Evolutionary conservation across 2,113 vertebrate species (phyloP), one percentile per base, ranked within the genome.

Genomic region (Sclerurus mexicanus): DNA sequence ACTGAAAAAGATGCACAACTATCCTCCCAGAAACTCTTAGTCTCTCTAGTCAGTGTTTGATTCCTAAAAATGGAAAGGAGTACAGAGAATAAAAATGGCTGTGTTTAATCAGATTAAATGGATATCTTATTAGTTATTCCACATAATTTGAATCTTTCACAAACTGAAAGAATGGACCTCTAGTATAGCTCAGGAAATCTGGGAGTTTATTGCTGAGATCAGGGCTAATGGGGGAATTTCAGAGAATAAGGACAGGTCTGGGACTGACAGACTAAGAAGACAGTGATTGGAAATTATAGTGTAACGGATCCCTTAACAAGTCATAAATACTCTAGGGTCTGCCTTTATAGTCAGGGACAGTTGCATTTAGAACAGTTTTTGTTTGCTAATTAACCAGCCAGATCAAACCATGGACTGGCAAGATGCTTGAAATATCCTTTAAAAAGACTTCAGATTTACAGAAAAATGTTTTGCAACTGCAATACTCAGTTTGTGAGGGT

Each of bases 31-130:
- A 89, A 50, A 62, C 11, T n/a, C 1, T 0, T 73, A 31, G 37
- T 71, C 44, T 82, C 37, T 63, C 44, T 40, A 60, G n/a, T 3
- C 28, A 40, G 8, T 24, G 10, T n/a, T 89, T 74, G 50, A 75
- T 64, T 89, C 31, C n/a, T 82, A 46, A 55, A 85, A 95, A 50
- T 10, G 30, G 44, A 75, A 85, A 92, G n/a, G 33, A 76, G 37
- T 42, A 33, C 30, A 50, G 49, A 46, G 63, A 89, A 87, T 68
- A 83, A 89, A 95, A 91, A 85, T 80, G 58, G 4, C 59, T 62
- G 21, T 25, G 23, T 81, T 87, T 94, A 85, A 87, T 91, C 62
- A 76, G n/a, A 74, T 85, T 93, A 87, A 93, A 71, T 71, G 20
- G 46, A 35, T 67, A 62, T 22, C 39, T 87, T 60, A 81, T 89